Percentiles rank a stretch among this genome's conserved stretches.
phyloP scores from a whole-genome alignment of 23 tunicate genomes.

The Trididemnum miniatum region DNA sequence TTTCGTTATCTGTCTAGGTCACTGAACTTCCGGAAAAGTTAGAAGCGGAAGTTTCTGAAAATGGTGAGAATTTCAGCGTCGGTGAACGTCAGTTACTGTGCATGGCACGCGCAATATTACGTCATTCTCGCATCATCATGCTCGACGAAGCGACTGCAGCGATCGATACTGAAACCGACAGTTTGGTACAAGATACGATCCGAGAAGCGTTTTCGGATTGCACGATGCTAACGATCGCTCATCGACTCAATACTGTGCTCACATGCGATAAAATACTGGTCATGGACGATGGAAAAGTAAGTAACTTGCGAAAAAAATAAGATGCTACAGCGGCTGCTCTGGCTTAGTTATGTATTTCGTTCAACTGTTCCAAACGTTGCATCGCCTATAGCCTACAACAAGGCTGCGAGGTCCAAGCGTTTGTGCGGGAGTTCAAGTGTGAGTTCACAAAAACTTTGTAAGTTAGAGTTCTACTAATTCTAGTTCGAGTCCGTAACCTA shows the following conservation, averaged over 20 bases:
- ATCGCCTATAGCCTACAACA: neutral
- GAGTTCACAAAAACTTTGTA: no score
- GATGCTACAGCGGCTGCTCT: no score
- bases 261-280: slow-evolving; percentile 84
- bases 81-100: slow-evolving; percentile 88
- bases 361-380: neutral
- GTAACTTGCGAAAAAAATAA: no score
- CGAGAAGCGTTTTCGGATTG: no score
- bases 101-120: slow-evolving; percentile 86
- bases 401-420: neutral
- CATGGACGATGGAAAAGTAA: slow-evolving; percentile 84
- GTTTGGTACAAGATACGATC: slow-evolving; percentile 82
- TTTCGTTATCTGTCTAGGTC: slow-evolving; percentile 12
- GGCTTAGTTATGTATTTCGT: no score
- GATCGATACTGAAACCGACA: slow-evolving; percentile 84
- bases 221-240: slow-evolving; percentile 94
- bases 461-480: no score
- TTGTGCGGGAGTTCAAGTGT: no score
- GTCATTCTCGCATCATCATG: slow-evolving; percentile 78
- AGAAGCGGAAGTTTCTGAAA: slow-evolving; percentile 75
- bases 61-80: slow-evolving; percentile 94
- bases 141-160: slow-evolving; percentile 95
- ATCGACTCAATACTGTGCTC: slow-evolving; percentile 84
- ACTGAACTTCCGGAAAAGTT: slow-evolving; percentile 57
- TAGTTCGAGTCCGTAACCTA: no score